Evolutionary conservation across 2,113 vertebrate species (phyloP).

Genomic region (Thamnaconus septentrionalis): DNA sequence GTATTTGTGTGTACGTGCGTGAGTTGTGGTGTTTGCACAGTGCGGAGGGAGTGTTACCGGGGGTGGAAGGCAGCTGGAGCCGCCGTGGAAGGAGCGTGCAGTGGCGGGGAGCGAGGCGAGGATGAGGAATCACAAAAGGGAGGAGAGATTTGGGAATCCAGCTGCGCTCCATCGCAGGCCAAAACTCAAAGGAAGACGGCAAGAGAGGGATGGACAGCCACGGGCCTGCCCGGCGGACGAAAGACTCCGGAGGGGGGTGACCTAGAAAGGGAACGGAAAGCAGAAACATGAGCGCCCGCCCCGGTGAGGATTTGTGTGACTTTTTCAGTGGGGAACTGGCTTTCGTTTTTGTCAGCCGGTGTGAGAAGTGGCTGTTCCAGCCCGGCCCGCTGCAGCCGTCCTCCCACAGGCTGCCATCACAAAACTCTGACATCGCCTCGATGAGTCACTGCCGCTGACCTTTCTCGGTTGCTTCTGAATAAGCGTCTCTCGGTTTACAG

Average conservation of each 20-base stretch:
- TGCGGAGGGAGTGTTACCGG: constrained; percentile 47
- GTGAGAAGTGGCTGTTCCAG: constrained; percentile 32
- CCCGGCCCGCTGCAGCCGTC: constrained; percentile 25
- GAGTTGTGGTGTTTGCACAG: constrained; percentile 35
- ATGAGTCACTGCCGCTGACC: constrained; percentile 67
- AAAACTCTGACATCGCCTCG: constrained; percentile 37
- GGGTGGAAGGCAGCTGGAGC: constrained; percentile 62
- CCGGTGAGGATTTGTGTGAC: background rate
- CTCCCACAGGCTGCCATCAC: constrained; percentile 44
- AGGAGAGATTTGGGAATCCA: constrained; percentile 64
- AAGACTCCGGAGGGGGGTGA: background rate
- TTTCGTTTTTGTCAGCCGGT: constrained; percentile 23
- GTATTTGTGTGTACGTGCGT: no score
- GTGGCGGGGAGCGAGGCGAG: constrained; percentile 21
- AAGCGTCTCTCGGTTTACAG: constrained; percentile 37
- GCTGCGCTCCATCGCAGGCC: constrained; percentile 56
- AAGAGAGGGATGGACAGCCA: constrained; percentile 14
- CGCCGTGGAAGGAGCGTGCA: constrained; percentile 31
- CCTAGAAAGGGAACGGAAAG: background rate
- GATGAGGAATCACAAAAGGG: constrained; percentile 51
- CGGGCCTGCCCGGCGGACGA: constrained; percentile 4
- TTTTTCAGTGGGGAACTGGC: constrained; percentile 6
- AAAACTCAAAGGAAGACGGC: constrained; percentile 33
- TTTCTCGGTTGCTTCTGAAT: constrained; percentile 61
- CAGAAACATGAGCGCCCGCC: background rate